A percentile compares a stretch with the other conserved stretches of the same genome.
phyloP scores from a whole-genome alignment of 2,113 vertebrate genomes.

The Cyphomyrus plagiostoma region DNA sequence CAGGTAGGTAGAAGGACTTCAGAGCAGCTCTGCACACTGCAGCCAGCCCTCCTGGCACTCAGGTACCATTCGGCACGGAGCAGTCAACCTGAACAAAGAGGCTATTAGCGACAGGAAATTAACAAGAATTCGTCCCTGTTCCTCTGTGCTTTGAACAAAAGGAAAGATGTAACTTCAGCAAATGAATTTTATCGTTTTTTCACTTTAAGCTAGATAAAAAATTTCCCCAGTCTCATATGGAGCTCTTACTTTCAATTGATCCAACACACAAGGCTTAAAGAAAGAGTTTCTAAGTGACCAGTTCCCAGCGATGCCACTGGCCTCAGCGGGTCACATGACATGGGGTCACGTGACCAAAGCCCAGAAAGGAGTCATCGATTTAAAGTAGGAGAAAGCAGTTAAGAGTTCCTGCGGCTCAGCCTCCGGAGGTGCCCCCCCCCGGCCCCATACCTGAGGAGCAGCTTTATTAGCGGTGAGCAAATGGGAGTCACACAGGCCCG shows the following conservation, averaged over 20 bases:
- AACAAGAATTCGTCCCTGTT: not conserved
- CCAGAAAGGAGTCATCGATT: not conserved
- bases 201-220: conserved; percentile 55
- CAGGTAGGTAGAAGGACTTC: not conserved
- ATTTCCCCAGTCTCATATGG: conserved; percentile 35
- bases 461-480: not conserved
- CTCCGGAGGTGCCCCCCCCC: not conserved
- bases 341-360: not conserved
- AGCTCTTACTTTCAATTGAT: conserved; percentile 50
- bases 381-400: not conserved
- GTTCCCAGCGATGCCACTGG: conserved; percentile 27
- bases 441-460: not conserved
- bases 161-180: conserved; percentile 61
- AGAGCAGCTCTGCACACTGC: not conserved
- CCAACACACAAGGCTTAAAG: conserved; percentile 51
- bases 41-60: not conserved
- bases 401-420: not conserved
- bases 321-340: not conserved
- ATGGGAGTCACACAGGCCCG: not conserved
- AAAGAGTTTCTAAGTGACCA: conserved; percentile 56
- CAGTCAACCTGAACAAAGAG: not conserved
- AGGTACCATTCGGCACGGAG: not conserved
- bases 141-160: conserved; percentile 26
- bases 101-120: not conserved
- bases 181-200: conserved; percentile 53